Conservation (phyloP, 2,113 vertebrate species). For the Cygnus buccinator region DNA sequence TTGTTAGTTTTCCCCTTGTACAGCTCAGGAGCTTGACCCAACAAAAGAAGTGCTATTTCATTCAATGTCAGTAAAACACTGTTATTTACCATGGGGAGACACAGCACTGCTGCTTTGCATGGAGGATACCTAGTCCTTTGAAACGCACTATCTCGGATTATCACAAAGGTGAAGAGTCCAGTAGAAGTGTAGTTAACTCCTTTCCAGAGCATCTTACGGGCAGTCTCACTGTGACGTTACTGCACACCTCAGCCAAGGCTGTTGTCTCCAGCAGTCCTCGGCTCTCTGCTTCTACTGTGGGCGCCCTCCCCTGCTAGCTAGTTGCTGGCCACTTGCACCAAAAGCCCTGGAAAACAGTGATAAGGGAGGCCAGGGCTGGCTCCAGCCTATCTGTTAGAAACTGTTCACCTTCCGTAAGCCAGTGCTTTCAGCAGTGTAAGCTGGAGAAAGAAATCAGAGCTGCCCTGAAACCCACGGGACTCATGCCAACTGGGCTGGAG, state of each 20-base stretch:
- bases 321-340: not conserved
- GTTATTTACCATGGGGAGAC: not conserved
- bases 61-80: not conserved
- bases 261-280: not conserved
- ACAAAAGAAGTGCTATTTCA: not conserved
- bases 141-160: not conserved
- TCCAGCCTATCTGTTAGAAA: not conserved
- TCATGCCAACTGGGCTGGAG: not conserved
- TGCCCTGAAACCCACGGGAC: not conserved
- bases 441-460: not conserved
- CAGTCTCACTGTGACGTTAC: not conserved
- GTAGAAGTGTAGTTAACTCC: not conserved
- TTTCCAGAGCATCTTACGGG: not conserved
- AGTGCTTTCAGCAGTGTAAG: not conserved
- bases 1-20: not conserved
- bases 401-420: not conserved
- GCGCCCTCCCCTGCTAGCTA: not conserved
- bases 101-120: rapidly evolving
- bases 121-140: not conserved
- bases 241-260: not conserved
- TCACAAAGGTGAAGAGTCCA: not conserved
- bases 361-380: not conserved
- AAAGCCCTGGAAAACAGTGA: not conserved
- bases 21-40: not conserved
- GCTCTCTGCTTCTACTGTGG: not conserved